These are phyloP conservation scores for Pachyramphus minor DNA, from an alignment of 2,113 vertebrate genomes.

Conservation along the genomic window DNA sequence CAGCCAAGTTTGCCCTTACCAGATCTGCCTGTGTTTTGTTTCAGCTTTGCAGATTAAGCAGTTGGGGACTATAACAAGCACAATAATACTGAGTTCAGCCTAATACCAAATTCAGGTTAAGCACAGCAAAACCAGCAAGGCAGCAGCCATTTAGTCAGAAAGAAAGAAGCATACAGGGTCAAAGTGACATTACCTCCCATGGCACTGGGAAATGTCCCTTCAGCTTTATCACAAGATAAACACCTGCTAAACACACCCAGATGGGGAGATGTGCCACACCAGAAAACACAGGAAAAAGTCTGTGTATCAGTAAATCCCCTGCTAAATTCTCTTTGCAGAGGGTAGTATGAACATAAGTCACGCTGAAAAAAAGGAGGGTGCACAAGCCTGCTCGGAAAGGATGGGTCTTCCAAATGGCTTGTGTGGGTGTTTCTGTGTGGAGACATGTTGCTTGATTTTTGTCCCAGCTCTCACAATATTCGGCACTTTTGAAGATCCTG, in stretches of 20 bases:
- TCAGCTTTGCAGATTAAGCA: not conserved
- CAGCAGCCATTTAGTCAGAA: not conserved
- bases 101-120: not conserved
- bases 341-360: not conserved
- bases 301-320: not conserved
- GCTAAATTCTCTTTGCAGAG: not conserved
- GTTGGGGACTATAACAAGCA: not conserved
- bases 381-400: not conserved
- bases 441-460: not conserved
- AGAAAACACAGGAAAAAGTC: not conserved
- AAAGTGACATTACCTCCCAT: not conserved
- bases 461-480: not conserved
- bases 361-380: not conserved
- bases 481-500: not conserved
- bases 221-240: not conserved
- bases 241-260: not conserved
- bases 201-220: not conserved
- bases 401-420: accelerated
- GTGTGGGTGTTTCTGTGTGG: not conserved
- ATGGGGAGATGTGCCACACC: not conserved
- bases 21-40: not conserved
- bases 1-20: not conserved
- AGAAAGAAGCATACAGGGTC: not conserved
- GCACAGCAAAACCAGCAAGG: not conserved
- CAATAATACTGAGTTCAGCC: too few species aligned